Base-by-base conservation (phyloP, 2,888 invertebrate genomes). In the Eudasyphora cyanicolor region DNA sequence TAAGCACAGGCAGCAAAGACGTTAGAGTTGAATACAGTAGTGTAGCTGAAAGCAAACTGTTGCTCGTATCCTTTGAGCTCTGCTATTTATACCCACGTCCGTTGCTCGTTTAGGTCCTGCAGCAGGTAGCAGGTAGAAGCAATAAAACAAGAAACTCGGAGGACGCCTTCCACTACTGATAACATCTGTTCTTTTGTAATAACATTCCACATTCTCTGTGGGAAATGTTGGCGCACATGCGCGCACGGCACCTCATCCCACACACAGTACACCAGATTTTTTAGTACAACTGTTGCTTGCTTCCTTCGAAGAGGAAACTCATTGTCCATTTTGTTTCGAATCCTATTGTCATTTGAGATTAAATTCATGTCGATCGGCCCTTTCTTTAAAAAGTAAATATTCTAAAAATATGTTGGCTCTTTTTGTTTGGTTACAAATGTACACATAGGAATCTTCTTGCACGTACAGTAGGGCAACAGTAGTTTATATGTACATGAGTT, bases 1-100 rank as follows among this genome's bases (percentile, higher is more conserved):
- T 21, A 49, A 49, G 27, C 24, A 27, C 42, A 14, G 14, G 24
- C 5, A 0, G 5, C 24, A 17, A 64, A 60, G 2, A 70, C 2
- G 12, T 29, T 54, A 79, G 86, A 88, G 88, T 87, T 87, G 85
- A 85, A 87, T n/a, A n/a, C 89, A 86, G 86, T 86, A 64, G 51
- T 1, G 86, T 81, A 82, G 86, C 85, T 88, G 76, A 64, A 27
- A 85, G 85, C 84, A 86, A 82, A 89, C 89, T 89, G 87, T 87
- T 42, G 57, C 12, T 17, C 29, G 1, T n/a, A n/a, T n/a, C n/a
- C 21, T 38, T 12, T 29, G 21, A 1, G 1, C 54, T 38, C 10
- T n/a, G 12, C 17, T 69, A 74, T 77, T 76, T 83, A 76, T 42
- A 78, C 24, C n/a, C 1, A 1, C 70, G 6, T n/a, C 38, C 10